phyloP scores from a whole-genome alignment of 2,113 vertebrate species.

The Laticauda colubrina region DNA sequence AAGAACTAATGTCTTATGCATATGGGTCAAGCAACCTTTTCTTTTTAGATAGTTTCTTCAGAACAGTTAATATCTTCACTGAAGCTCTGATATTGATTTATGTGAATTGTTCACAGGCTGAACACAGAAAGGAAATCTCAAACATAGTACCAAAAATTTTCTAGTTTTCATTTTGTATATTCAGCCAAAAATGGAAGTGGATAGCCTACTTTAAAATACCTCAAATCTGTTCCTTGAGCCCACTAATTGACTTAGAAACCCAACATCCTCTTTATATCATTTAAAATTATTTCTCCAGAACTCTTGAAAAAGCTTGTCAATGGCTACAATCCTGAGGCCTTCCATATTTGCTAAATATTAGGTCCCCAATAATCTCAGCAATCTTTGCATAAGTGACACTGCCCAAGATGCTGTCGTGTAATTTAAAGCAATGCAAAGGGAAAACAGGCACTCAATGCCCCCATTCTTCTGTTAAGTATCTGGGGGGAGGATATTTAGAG shows the following conservation, averaged over 20 bases:
- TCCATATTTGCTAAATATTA: background rate
- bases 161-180: conserved; percentile 7
- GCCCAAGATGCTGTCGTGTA: background rate
- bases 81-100: background rate
- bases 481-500: conserved; percentile 17
- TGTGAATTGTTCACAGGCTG: background rate
- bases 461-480: background rate
- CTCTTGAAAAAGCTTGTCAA: background rate
- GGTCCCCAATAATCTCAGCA: background rate
- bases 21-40: background rate
- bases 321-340: background rate
- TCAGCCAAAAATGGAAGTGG: background rate
- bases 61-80: background rate
- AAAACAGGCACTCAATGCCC: background rate
- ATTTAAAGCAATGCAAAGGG: background rate
- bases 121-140: background rate
- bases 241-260: background rate
- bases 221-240: background rate
- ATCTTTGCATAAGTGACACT: background rate
- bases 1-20: background rate
- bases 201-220: background rate
- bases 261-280: background rate
- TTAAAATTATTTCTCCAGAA: background rate
- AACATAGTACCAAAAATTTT: background rate
- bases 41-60: background rate